Conservation (phyloP, 2,888 invertebrate species). For the Chironomus riparius region DNA sequence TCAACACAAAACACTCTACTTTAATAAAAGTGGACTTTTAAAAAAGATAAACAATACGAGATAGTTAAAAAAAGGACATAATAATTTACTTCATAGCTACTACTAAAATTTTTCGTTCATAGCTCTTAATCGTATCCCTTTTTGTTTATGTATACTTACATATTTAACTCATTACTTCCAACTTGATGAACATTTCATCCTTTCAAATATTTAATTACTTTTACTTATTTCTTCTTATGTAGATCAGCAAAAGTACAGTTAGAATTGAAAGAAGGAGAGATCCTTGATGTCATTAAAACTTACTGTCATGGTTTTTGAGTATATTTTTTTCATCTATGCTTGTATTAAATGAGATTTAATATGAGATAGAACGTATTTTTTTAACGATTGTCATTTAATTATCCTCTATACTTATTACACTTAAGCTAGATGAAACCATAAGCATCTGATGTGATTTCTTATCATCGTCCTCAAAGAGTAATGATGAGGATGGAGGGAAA, state of each 20-base stretch:
- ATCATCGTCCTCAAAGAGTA: neutral
- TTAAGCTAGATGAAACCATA: neutral
- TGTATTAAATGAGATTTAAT: neutral
- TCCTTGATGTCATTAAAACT: neutral
- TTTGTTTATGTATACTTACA: neutral
- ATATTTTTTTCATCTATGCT: neutral
- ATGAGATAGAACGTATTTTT: neutral
- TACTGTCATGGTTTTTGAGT: conserved; percentile 9
- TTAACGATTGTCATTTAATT: conserved; percentile 23
- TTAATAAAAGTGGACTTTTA: no score
- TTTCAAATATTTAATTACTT: neutral
- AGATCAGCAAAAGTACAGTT: no score
- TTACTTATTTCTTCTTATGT: neutral
- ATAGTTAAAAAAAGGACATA: neutral
- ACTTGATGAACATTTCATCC: neutral
- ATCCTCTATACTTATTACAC: neutral
- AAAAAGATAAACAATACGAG: neutral
- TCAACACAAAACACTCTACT: no score
- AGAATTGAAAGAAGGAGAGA: neutral
- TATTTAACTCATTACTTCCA: neutral
- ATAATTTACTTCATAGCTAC: neutral
- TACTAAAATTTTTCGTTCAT: neutral
- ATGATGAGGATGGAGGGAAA: neutral
- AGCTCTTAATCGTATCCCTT: neutral
- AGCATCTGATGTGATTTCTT: neutral